These are phyloP conservation scores for Anguilla japonica DNA, from an alignment of 2,113 vertebrate species.

Conservation along the genomic window DNA sequence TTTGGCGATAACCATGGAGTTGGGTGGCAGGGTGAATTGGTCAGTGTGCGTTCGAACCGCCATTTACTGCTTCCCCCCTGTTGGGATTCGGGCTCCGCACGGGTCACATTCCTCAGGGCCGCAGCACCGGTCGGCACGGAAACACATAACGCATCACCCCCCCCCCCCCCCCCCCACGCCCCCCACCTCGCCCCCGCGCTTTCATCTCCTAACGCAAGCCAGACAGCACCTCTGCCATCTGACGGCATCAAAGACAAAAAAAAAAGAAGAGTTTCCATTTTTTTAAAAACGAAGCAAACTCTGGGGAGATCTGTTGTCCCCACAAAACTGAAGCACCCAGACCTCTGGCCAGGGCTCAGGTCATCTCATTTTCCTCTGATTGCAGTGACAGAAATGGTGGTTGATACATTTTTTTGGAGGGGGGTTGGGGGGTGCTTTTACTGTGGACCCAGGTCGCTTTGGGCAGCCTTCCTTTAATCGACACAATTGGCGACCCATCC, in stretches of 20 bases:
- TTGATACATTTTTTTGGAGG: too few species aligned
- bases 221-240: not conserved
- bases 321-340: too few species aligned
- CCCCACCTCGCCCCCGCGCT: not conserved
- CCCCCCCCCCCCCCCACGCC: not conserved
- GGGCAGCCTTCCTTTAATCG: not conserved
- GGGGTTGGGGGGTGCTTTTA: too few species aligned
- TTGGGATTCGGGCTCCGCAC: not conserved
- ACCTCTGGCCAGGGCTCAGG: too few species aligned
- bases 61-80: not conserved
- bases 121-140: not conserved
- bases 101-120: not conserved
- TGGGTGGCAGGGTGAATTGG: not conserved
- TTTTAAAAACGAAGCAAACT: too few species aligned
- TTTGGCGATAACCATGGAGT: not conserved
- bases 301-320: too few species aligned
- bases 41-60: not conserved
- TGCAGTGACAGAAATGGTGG: too few species aligned
- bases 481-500: too few species aligned
- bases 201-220: constrained; percentile 15
- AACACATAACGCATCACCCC: not conserved
- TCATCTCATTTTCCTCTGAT: too few species aligned
- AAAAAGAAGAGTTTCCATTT: not conserved
- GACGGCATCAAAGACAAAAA: not conserved
- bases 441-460: too few species aligned